Base-by-base conservation (phyloP, 2,888 invertebrate species). In the Elegia similella region DNA sequence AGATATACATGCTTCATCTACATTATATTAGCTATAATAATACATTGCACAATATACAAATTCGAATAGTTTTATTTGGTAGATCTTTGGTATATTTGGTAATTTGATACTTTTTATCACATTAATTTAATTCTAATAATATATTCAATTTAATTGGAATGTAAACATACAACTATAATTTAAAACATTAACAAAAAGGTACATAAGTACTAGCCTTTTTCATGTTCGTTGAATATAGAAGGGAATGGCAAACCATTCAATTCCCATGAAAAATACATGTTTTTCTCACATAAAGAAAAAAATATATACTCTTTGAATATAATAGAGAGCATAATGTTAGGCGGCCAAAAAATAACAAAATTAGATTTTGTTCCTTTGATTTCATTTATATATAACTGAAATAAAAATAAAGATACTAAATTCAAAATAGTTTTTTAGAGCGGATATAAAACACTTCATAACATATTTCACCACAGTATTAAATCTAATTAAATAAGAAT, bases 1-100 rank as follows among this genome's bases (percentile, higher is more conserved):
- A 55, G 10, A 13, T 43, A 34, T 56, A 46, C 68, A 76, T 82
- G 78, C 79, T 75, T 80, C 67, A 73, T 72, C 76, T 82, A 82
- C 75, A 70, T 74, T 72, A 72, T 75, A 74, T 68, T 67, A 70
- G 68, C 67, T 48, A 72, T 66, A 64, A 65, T 64, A 60, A 60
- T 65, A 52, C 52, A 65, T 65, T 66, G 67, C 64, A 66, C 58
- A 60, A 63, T 68, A 62, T 69, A 62, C 61, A 62, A 58, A 55
- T 43, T 65, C 61, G 56, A 63, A 63, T 64, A 68, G 59, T 58
- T 56, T 63, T 46, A 52, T 32, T 60, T 62, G 63, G 56, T 62
- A 68, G 52, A 62, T 65, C 65, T 72, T 73, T 73, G 73, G 70
- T 72, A 69, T 64, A 59, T 66, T 38, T 38, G 5, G 23, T 3